These are phyloP conservation scores for Charadrius vociferus DNA, from an alignment of 2,113 vertebrate species.

Conservation along the genomic window DNA sequence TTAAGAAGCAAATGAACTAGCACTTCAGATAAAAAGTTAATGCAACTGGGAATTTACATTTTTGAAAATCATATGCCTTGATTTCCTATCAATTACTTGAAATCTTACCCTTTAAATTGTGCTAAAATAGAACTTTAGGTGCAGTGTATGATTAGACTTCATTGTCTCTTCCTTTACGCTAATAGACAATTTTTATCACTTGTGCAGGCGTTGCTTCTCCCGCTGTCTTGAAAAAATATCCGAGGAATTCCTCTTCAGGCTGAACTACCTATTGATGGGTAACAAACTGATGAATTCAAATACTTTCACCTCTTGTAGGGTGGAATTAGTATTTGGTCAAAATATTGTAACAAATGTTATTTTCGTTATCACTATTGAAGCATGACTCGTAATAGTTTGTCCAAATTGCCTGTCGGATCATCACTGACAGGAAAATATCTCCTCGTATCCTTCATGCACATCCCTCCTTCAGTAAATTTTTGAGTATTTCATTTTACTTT, in stretches of 20 bases:
- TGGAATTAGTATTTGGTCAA: neutral
- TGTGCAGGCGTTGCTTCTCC: neutral
- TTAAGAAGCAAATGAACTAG: neutral
- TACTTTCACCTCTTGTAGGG: neutral
- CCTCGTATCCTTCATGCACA: neutral
- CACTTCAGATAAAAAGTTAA: neutral
- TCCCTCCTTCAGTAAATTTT: neutral
- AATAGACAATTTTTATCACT: neutral
- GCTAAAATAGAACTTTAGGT: neutral
- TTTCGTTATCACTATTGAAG: neutral
- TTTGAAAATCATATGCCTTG: neutral
- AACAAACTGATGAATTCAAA: neutral
- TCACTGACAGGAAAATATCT: neutral
- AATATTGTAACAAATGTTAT: neutral
- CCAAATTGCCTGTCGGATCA: neutral
- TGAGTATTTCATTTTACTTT: neutral
- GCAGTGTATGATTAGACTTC: neutral
- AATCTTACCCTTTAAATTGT: neutral
- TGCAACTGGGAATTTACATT: neutral
- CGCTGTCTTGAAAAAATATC: neutral
- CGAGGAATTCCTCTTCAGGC: neutral
- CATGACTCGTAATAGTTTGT: neutral
- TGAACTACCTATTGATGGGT: neutral
- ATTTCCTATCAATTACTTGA: neutral
- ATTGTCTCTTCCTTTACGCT: neutral